These are phyloP conservation scores for Lutjanus argentimaculatus DNA, from an alignment of 2,797 vertebrate genomes.

Conservation along the genomic window DNA sequence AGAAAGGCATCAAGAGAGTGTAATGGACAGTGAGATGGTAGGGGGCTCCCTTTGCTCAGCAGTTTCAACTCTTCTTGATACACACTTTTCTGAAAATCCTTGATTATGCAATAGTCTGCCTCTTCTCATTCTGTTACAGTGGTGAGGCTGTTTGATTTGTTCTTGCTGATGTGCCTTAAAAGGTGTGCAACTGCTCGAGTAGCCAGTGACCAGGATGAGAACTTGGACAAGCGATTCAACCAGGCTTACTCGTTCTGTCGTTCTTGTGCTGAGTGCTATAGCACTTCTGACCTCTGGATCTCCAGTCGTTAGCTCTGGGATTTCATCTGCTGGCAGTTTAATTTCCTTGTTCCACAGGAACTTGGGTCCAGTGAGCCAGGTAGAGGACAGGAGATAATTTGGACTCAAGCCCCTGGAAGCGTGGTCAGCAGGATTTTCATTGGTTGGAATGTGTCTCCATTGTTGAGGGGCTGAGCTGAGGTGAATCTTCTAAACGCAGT, in stretches of 20 bases:
- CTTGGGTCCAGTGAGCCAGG: neutral
- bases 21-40: neutral
- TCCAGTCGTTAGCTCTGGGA: neutral
- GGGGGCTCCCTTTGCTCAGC: neutral
- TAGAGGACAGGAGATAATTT: neutral
- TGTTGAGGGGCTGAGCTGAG: too few species aligned
- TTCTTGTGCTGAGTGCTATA: neutral
- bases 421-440: too few species aligned
- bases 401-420: neutral
- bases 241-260: neutral
- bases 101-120: neutral
- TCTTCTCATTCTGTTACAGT: neutral
- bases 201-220: neutral
- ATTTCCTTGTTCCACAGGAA: neutral
- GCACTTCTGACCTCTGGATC: slow-evolving; percentile 5
- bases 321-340: neutral
- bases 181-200: neutral
- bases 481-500: too few species aligned
- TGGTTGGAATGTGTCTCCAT: too few species aligned
- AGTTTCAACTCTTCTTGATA: too few species aligned
- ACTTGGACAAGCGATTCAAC: neutral
- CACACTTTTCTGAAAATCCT: neutral
- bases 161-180: neutral
- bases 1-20: too few species aligned
- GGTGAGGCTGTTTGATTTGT: neutral